Conservation (phyloP, 1,140 invertebrate species). For the Diprion similis region DNA sequence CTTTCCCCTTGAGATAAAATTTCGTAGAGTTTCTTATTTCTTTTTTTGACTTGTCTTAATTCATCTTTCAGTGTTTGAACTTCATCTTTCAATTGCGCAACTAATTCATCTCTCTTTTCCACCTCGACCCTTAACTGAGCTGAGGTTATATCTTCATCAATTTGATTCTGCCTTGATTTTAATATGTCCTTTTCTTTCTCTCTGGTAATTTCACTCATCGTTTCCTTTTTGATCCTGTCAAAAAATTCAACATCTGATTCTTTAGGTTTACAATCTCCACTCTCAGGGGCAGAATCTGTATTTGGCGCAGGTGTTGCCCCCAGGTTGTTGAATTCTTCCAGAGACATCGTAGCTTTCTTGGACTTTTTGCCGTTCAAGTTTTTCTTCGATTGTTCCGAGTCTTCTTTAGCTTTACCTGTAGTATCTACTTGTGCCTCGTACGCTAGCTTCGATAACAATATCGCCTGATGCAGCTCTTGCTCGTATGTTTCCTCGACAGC, state of each 20-base stretch:
- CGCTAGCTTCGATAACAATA: conserved; percentile 67
- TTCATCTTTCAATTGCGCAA: conserved; percentile 67
- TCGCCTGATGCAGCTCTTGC: conserved; percentile 66
- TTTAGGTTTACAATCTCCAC: conserved; percentile 10
- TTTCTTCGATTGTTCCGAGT: conserved; percentile 53
- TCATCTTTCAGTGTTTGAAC: conserved; percentile 71
- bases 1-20: conserved; percentile 82
- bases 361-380: conserved; percentile 60
- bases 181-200: conserved; percentile 70
- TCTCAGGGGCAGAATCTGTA: not conserved
- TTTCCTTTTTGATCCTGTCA: conserved; percentile 71
- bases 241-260: conserved; percentile 68
- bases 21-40: conserved; percentile 79
- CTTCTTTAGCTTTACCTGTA: conserved; percentile 46
- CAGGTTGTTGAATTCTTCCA: conserved; percentile 68
- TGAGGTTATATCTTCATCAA: conserved; percentile 64
- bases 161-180: conserved; percentile 57
- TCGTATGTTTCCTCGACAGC: conserved; percentile 65
- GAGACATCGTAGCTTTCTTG: conserved; percentile 66
- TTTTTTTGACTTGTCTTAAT: conserved; percentile 74
- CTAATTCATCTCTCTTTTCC: conserved; percentile 72
- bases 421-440: conserved; percentile 63
- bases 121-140: conserved; percentile 70
- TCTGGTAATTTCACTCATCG: conserved; percentile 69
- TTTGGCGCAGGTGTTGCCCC: conserved; percentile 32